phyloP scores from a whole-genome alignment of 2,888 invertebrate species.

The Scaptomyza cyrtandrae region DNA sequence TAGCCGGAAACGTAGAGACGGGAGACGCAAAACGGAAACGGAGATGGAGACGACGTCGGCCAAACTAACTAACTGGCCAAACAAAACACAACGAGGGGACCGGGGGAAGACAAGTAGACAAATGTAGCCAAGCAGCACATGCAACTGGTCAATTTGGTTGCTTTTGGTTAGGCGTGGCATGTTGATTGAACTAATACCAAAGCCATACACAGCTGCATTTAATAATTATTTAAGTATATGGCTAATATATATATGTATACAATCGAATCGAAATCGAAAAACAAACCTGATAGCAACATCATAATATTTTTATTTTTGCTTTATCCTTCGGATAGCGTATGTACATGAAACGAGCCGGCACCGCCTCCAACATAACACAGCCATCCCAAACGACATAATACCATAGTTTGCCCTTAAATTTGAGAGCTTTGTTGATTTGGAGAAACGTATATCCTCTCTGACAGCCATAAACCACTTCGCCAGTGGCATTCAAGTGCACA shows the following conservation, averaged over 20 bases:
- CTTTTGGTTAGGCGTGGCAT: slow-evolving; percentile 9
- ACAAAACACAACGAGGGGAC: slow-evolving; percentile 30
- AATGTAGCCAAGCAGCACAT: slow-evolving; percentile 18
- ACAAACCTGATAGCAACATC: not conserved
- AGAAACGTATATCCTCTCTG: not conserved
- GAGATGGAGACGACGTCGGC: slow-evolving; percentile 11
- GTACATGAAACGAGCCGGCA: not conserved
- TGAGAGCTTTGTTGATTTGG: not conserved
- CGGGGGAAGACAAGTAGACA: slow-evolving; percentile 14
- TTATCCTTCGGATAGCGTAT: not conserved
- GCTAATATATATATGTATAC: not conserved
- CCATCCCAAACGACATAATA: not conserved
- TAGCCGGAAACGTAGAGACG: slow-evolving; percentile 5
- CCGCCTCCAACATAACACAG: not conserved
- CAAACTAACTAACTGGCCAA: slow-evolving; percentile 38
- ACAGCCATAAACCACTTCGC: not conserved
- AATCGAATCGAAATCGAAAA: not conserved
- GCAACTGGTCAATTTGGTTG: slow-evolving; percentile 50
- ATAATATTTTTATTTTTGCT: not conserved
- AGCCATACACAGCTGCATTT: slow-evolving; percentile 10
- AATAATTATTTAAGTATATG: not conserved
- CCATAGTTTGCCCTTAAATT: not conserved
- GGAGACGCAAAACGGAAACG: not conserved
- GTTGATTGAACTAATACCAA: slow-evolving; percentile 13
- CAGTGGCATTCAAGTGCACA: no score